Evolutionary conservation across 2,888 invertebrate species (phyloP).

Genomic region (Philereme transversata): DNA sequence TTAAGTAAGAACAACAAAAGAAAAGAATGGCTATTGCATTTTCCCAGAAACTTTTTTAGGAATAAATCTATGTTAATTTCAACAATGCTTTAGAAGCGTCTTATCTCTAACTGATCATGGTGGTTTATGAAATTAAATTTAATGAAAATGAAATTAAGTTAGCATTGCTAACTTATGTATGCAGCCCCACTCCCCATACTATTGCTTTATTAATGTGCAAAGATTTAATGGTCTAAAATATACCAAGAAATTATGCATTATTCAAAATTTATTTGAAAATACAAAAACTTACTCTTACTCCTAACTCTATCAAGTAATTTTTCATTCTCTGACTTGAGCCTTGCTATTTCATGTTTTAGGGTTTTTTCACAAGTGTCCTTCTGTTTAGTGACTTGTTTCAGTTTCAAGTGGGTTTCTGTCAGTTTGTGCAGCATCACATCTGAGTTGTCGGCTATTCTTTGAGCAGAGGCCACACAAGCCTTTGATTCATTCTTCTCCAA

Average conservation of each 20-base stretch:
- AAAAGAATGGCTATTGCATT: too few relatives aligned
- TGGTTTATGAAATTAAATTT: too few relatives aligned
- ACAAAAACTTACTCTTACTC: slow-evolving; percentile 58
- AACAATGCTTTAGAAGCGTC: too few relatives aligned
- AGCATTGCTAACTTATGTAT: too few relatives aligned
- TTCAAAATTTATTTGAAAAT: neutral
- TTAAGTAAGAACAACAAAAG: neutral
- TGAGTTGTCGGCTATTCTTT: slow-evolving; percentile 70
- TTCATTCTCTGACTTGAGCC: slow-evolving; percentile 68
- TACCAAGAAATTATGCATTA: too few relatives aligned
- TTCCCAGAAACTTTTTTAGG: too few relatives aligned
- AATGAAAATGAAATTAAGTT: too few relatives aligned
- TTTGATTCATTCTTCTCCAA: slow-evolving; percentile 70
- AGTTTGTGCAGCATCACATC: slow-evolving; percentile 62
- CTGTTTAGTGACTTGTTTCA: slow-evolving; percentile 65
- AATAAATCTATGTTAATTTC: too few relatives aligned
- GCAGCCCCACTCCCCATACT: too few relatives aligned
- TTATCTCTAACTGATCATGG: too few relatives aligned
- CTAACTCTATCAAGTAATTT: slow-evolving; percentile 66
- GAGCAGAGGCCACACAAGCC: slow-evolving; percentile 74
- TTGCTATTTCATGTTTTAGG: slow-evolving; percentile 65
- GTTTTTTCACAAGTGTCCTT: slow-evolving; percentile 65
- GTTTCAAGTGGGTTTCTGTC: slow-evolving; percentile 58
- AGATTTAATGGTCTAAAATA: too few relatives aligned
- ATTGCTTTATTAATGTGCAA: too few relatives aligned